Evolutionary conservation across 2,113 vertebrate species (phyloP).

Genomic region (Xenopus tropicalis): DNA sequence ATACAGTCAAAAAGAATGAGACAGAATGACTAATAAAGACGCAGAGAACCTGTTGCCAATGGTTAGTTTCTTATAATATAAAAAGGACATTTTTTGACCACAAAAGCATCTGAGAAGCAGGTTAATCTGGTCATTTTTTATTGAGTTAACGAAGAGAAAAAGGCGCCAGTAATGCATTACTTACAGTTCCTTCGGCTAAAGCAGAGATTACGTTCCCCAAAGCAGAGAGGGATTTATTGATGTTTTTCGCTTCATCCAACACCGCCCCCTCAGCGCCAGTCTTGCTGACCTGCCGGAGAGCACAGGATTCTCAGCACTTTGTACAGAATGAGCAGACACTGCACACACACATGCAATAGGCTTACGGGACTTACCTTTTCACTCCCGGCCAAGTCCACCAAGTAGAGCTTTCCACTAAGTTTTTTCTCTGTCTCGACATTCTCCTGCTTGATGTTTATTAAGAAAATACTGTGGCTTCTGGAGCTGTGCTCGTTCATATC

Average conservation of each 20-base stretch:
- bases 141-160: background rate
- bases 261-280: constrained; percentile 93
- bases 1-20: no score
- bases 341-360: no score
- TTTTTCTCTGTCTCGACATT: constrained; percentile 94
- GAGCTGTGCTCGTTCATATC: constrained; percentile 99
- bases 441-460: constrained; percentile 96
- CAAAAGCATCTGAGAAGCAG: background rate
- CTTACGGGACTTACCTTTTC: constrained; percentile 76
- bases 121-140: background rate
- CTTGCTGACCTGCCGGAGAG: constrained; percentile 86
- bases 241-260: constrained; percentile 96
- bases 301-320: background rate
- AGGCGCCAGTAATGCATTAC: constrained; percentile 45
- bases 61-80: no score
- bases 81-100: no score
- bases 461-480: constrained; percentile 94
- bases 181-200: constrained; percentile 89
- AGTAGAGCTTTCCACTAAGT: constrained; percentile 91
- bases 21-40: no score
- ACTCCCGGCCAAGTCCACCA: constrained; percentile 93
- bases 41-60: no score
- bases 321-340: background rate
- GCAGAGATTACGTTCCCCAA: constrained; percentile 95
- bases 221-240: constrained; percentile 97